Evolutionary conservation across 64 coral and sea anemone genomes (phyloP).

Genomic region (Acropora tenuis): DNA sequence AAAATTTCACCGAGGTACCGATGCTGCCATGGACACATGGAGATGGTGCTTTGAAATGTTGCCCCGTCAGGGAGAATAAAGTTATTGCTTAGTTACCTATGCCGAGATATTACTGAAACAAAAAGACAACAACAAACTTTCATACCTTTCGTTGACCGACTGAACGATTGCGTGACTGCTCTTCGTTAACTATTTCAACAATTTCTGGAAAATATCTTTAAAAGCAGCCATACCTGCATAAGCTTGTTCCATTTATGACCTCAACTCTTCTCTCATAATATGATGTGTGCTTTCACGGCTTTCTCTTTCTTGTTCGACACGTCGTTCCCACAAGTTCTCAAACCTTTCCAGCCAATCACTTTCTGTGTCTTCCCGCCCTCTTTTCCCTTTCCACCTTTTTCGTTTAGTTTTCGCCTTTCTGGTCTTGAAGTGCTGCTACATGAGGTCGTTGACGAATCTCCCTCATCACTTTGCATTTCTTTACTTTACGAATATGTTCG

Average conservation of each 20-base stretch:
- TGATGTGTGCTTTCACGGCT: not conserved
- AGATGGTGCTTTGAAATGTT: too few species aligned
- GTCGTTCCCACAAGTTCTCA: not conserved
- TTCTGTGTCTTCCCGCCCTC: not conserved
- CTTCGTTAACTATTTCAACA: slow-evolving; percentile 23
- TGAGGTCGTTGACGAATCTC: not conserved
- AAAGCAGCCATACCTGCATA: not conserved
- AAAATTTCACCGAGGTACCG: too few species aligned
- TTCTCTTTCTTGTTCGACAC: slow-evolving; percentile 4
- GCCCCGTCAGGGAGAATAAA: too few species aligned
- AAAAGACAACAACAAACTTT: too few species aligned
- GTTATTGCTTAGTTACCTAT: too few species aligned
- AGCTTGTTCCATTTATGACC: slow-evolving; percentile 29
- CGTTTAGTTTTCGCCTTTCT: not conserved
- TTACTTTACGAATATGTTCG: too few species aligned
- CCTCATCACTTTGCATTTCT: not conserved
- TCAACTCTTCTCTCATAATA: too few species aligned
- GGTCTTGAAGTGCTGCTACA: not conserved
- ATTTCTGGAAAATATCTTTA: slow-evolving; percentile 28
- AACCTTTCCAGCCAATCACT: not conserved
- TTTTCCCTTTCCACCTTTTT: slow-evolving; percentile 1
- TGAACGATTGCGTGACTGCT: slow-evolving; percentile 31
- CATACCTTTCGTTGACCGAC: too few species aligned
- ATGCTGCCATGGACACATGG: too few species aligned
- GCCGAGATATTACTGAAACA: too few species aligned